Base-by-base conservation (phyloP, 1,140 invertebrate genomes). In the Trichogramma pretiosum region DNA sequence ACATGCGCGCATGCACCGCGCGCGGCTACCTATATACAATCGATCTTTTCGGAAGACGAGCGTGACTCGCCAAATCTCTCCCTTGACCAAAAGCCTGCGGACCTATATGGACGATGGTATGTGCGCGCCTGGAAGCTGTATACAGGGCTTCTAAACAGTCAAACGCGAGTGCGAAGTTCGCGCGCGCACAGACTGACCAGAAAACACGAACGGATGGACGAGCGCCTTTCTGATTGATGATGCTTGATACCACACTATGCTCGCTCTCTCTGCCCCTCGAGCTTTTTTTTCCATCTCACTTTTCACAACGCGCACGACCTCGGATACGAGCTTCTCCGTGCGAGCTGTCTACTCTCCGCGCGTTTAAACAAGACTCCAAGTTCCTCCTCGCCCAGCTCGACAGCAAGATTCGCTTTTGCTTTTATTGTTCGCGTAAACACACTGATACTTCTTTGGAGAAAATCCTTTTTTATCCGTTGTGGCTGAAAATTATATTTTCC, bases 171-270 rank as follows among this genome's bases (percentile, higher is more conserved):
- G 39, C 39, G 47, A 48, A 48, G 47, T 49, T 49, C 34, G 41
- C 26, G 48, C 40, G 33, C 35, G 23, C 23, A 11, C 30, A 3
- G 14, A 10, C 21, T 39, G 45, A 37, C 38, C 45, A 18, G 9
- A 18, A n/a, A n/a, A n/a, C n/a, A n/a, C n/a, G n/a, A n/a, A 37
- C 44, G 49, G 50, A 52, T 45, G 50, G 50, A 44, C 45, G 50
- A 52, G 50, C 50, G 50, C 50, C 50, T 52, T 52, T 52, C 50
- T 52, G 50, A 52, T 52, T 52, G 50, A 52, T 52, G 50, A 52
- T 52, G 39, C 18, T 39, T 21, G 38, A 37, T 46, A 47, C 45
- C 49, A 30, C 38, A 13, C 34, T 24, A 22, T 9, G 28, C 26
- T 18, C 32, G 38, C 14, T 13, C 36, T 39, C 26, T 36, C 33